Base-by-base conservation (phyloP, 2,888 invertebrate species). In the Creontiades dilutus region DNA sequence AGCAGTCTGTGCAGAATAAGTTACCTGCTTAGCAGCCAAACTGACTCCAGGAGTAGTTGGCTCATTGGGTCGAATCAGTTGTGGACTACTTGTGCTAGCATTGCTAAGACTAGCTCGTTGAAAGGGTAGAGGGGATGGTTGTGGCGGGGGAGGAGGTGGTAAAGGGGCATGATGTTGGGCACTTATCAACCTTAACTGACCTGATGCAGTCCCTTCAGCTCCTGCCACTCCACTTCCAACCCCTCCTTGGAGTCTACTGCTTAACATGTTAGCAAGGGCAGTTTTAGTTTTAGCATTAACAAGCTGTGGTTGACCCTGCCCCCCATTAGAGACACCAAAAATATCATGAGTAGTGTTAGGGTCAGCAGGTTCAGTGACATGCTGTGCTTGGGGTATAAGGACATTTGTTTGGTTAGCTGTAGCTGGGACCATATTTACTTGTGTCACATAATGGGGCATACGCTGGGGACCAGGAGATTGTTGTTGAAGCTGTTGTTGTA, bases 271-370 rank as follows among this genome's bases (percentile, higher is more conserved):
- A 19, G 98, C 98, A 90, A 99, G 94, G 0, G 99, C 99, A 0
- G 98, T 98, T 94, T 99, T 99, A 3, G 98, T 98, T 94, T 98
- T 98, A 0, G 97, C 96, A 92, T 97, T 97, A 86, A 98, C 97
- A 68, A 96, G 94, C 90, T 94, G 93, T 4, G 87, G 84, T 81
- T 90, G 91, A 19, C 86, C 80, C 68, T 90, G 91, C 7, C 85
- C 90, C 23, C 91, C 91, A 82, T 90, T 90, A 14, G 90, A 27
- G 23, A 91, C 91, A 7, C 85, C 90, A 57, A 90, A 90, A 28
- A 90, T 55, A 27, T 91, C 91, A 28, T 75, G 76, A 23, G 81
- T 11, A n/a, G 82, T 55, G 47, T n/a, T 75, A 16, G 80, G 89
- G 48, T 89, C 89, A 19, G 68, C 19, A 46, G 91, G 52, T 55